Conservation (phyloP, 2,113 vertebrate genomes). For the Sapayoa aenigma region DNA sequence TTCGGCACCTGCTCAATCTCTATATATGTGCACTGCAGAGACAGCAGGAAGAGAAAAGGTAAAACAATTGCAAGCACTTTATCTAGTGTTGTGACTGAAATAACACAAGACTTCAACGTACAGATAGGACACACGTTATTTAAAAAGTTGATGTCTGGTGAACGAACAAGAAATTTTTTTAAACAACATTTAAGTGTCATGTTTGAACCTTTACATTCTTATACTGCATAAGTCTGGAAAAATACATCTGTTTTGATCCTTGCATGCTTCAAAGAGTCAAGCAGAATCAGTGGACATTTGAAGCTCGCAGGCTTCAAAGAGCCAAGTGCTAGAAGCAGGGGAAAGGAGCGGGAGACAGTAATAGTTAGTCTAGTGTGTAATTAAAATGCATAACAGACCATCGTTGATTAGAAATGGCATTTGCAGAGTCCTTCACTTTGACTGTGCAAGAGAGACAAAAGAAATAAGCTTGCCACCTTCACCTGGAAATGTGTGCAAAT, state of each 20-base stretch:
- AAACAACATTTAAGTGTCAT: neutral
- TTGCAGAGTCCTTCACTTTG: neutral
- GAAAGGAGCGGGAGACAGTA: neutral
- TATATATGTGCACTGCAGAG: constrained; percentile 79
- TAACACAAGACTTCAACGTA: neutral
- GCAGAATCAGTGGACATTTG: no score
- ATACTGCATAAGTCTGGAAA: neutral
- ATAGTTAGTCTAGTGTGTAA: neutral
- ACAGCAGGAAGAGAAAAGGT: neutral
- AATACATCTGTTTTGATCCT: neutral
- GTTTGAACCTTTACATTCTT: neutral
- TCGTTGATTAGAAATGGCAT: neutral
- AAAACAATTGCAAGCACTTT: neutral
- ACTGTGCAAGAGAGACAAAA: neutral
- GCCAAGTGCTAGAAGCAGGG: neutral
- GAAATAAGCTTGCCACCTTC: neutral
- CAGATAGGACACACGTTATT: neutral
- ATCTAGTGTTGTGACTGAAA: neutral
- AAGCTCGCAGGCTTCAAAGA: neutral
- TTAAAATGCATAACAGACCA: neutral
- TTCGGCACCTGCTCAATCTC: constrained; percentile 73
- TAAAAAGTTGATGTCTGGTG: neutral
- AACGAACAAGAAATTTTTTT: neutral
- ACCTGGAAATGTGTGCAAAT: neutral
- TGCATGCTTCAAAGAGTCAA: neutral